Percentiles rank a stretch among this genome's conserved stretches.
These are phyloP conservation scores for Xenopus borealis DNA, from an alignment of 2,113 vertebrate genomes.

Conservation along the genomic window DNA sequence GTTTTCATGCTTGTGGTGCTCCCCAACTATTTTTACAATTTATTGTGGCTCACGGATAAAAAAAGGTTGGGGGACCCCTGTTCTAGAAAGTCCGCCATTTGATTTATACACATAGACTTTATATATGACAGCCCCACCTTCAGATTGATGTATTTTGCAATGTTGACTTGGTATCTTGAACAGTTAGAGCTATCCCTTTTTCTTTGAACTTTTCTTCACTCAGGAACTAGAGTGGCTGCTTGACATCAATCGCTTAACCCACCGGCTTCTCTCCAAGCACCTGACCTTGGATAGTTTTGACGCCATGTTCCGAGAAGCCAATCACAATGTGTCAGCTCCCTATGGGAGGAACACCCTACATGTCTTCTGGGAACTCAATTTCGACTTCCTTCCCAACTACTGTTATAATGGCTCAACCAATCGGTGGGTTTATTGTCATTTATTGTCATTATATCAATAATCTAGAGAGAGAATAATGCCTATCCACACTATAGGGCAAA, in stretches of 20 bases:
- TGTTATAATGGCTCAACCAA: conserved; percentile 99
- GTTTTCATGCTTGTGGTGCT: no score
- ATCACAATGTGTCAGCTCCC: conserved; percentile 97
- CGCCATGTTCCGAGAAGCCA: conserved; percentile 98
- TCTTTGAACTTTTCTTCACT: conserved; percentile 39
- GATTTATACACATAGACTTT: no score
- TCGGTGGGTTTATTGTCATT: conserved; percentile 66
- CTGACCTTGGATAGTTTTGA: conserved; percentile 98
- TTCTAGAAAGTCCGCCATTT: no score
- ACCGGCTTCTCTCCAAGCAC: conserved; percentile 92
- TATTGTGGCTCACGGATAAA: no score
- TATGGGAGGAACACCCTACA: conserved; percentile 97
- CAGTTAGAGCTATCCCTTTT: neutral
- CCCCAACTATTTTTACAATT: no score
- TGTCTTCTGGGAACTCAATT: conserved; percentile 99
- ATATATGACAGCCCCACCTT: no score
- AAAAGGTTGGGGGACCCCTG: no score
- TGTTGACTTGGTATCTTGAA: no score
- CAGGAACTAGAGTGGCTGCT: conserved; percentile 97
- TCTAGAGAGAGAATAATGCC: no score
- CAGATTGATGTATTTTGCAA: no score
- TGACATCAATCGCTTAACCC: conserved; percentile 94
- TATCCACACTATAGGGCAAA: no score
- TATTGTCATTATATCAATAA: neutral
- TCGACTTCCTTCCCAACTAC: conserved; percentile 98